Percentiles rank a stretch among this genome's conserved stretches.
Evolutionary conservation across 2,113 vertebrate genomes (phyloP).

Genomic region (Macquaria ambigua): DNA sequence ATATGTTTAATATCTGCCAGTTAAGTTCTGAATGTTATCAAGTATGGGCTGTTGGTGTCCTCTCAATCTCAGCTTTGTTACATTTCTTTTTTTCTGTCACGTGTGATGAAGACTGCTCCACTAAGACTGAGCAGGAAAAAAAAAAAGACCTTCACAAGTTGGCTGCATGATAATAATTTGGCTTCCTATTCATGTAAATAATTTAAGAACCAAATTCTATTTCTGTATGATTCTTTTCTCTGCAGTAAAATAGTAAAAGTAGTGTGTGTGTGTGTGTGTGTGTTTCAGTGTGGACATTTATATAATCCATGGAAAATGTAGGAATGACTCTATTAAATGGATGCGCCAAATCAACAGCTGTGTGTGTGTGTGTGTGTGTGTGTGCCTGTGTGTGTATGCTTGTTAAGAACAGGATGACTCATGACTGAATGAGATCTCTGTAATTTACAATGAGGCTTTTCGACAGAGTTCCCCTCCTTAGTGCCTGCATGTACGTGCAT

Average conservation of each 20-base stretch:
- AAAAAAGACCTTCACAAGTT: slow-evolving; percentile 8
- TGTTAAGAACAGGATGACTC: slow-evolving; percentile 43
- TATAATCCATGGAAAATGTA: slow-evolving; percentile 45
- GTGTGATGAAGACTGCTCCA: background rate
- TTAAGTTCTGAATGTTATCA: background rate
- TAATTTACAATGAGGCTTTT: slow-evolving; percentile 52
- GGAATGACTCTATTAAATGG: slow-evolving; percentile 32
- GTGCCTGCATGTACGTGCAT: background rate
- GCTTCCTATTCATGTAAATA: slow-evolving; percentile 48
- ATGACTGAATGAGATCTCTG: slow-evolving; percentile 48
- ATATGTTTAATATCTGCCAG: background rate
- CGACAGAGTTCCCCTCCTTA: slow-evolving; percentile 21
- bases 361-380: slow-evolving; percentile 18
- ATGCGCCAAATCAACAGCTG: slow-evolving; percentile 41
- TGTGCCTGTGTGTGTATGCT: slow-evolving; percentile 4
- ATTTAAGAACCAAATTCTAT: slow-evolving; percentile 48
- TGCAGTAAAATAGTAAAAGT: slow-evolving; percentile 22
- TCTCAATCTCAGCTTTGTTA: background rate
- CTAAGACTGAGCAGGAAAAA: background rate
- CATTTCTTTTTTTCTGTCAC: background rate
- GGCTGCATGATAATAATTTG: slow-evolving; percentile 39
- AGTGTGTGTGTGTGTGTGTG: background rate
- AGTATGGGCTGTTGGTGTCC: background rate
- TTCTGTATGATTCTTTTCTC: slow-evolving; percentile 37
- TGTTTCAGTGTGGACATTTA: slow-evolving; percentile 11